Evolutionary conservation across 2,888 invertebrate genomes (phyloP), one percentile per base, ranked within the genome.

Genomic region (Boloria selene): DNA sequence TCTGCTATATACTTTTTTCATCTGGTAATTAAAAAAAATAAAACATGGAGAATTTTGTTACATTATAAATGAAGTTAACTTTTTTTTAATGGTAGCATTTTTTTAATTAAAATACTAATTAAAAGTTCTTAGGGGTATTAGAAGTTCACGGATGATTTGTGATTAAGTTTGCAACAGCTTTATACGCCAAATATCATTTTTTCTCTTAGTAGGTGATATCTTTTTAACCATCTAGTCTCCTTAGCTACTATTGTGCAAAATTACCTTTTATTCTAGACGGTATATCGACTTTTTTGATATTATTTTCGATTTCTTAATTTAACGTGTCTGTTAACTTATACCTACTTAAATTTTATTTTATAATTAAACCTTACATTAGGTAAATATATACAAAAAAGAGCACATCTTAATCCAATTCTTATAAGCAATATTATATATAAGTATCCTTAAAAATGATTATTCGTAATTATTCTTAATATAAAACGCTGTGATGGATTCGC

Each of bases 401-500:
- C 58, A 64, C 58, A 18, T 59, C n/a, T 56, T 47, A 45, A 59
- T 52, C 45, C 51, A 51, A 59, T 38, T 64, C 61, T 73, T 68
- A 14, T 77, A 78, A 80, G 79, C 79, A 80, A 77, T 76, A 78
- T 56, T 45, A 72, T 67, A 62, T 62, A 54, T 63, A 64, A 60
- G 62, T 62, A 65, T 60, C 71, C 68, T 70, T 70, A 66, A 67
- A 59, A n/a, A n/a, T n/a, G n/a, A 72, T 70, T 59, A 65, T 52
- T 70, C 61, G 22, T 62, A 59, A 68, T 70, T 74, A 67, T 70
- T 73, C 64, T 59, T 31, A 69, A 65, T 72, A 68, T 72, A 70
- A 61, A 63, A 74, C 71, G 73, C 79, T 79, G 79, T 78, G 81
- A 79, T 81, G 68, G 66, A 65, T 64, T 47, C 72, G 76, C 75